Percentiles rank a stretch among this genome's conserved stretches.
Conservation (phyloP, 2,113 vertebrate species). For the Pachypanchax playfairii region DNA sequence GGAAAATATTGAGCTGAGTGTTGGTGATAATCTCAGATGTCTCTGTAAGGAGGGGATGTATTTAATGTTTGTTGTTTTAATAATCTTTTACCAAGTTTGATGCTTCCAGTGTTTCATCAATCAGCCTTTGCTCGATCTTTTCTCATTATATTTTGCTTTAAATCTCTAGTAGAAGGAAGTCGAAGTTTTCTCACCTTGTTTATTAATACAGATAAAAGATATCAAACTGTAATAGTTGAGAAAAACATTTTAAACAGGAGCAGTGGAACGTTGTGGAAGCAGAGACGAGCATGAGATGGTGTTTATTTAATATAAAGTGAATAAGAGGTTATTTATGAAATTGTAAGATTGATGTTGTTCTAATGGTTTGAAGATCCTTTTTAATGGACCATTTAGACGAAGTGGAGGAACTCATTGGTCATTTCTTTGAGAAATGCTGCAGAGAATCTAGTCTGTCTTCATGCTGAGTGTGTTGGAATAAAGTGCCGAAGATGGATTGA, state of each 20-base stretch:
- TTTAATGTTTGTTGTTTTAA: no score
- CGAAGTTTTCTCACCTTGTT: no score
- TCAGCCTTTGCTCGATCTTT: not conserved
- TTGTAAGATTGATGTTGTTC: constrained; percentile 1
- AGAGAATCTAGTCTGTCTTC: not conserved
- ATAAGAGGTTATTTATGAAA: no score
- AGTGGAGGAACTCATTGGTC: constrained; percentile 25
- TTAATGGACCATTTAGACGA: constrained; percentile 12
- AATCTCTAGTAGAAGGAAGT: not conserved
- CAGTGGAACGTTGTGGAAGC: not conserved
- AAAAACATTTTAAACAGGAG: constrained; percentile 4
- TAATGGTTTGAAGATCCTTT: constrained; percentile 9
- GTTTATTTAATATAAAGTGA: no score
- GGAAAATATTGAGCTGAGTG: no score
- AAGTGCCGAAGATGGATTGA: no score
- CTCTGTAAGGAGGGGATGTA: no score
- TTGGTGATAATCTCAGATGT: no score
- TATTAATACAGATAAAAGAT: not conserved
- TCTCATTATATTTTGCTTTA: not conserved
- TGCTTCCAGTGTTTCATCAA: no score
- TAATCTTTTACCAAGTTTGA: no score
- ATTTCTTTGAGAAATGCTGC: constrained; percentile 3
- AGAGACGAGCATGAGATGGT: no score
- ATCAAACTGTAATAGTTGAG: constrained; percentile 1
- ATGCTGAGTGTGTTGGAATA: not conserved